These are phyloP conservation scores for Ips typographus DNA, from an alignment of 1,140 invertebrate species.

Conservation along the genomic window DNA sequence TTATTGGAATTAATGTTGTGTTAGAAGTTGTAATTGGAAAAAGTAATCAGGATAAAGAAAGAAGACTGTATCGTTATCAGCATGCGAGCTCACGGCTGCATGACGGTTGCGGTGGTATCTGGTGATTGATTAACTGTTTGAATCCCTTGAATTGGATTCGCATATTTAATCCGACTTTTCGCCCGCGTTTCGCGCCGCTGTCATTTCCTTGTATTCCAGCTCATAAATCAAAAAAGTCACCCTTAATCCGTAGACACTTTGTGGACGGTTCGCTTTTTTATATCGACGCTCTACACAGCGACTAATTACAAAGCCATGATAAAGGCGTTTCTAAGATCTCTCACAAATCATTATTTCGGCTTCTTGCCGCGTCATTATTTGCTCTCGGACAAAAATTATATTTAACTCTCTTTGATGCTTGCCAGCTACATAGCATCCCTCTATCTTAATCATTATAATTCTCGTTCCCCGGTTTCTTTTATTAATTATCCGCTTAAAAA, in stretches of 20 bases:
- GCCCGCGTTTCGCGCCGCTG: slow-evolving; percentile 24
- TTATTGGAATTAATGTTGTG: too few species aligned
- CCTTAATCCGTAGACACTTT: slow-evolving; percentile 41
- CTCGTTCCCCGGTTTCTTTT: slow-evolving; percentile 26
- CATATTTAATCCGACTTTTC: slow-evolving; percentile 46
- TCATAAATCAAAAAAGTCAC: slow-evolving; percentile 44
- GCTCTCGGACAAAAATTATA: slow-evolving; percentile 27
- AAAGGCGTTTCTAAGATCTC: slow-evolving; percentile 40
- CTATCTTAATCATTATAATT: slow-evolving; percentile 37
- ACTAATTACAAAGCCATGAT: slow-evolving; percentile 44
- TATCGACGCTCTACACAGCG: slow-evolving; percentile 36
- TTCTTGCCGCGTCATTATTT: slow-evolving; percentile 38
- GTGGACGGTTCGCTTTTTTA: slow-evolving; percentile 37
- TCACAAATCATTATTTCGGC: slow-evolving; percentile 41
- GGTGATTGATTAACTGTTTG: slow-evolving; percentile 48
- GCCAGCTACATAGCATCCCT: slow-evolving; percentile 32
- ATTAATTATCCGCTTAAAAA: slow-evolving; percentile 32
- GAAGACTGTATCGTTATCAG: background rate
- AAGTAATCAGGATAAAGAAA: too few species aligned
- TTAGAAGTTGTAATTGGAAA: too few species aligned
- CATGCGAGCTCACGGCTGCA: background rate
- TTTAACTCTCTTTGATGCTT: slow-evolving; percentile 38
- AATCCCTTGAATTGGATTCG: slow-evolving; percentile 47
- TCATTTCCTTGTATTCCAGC: slow-evolving; percentile 37
- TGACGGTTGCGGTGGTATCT: slow-evolving; percentile 17